Base-by-base conservation (phyloP, 1,140 invertebrate genomes). In the Macrocentrus cingulum region DNA sequence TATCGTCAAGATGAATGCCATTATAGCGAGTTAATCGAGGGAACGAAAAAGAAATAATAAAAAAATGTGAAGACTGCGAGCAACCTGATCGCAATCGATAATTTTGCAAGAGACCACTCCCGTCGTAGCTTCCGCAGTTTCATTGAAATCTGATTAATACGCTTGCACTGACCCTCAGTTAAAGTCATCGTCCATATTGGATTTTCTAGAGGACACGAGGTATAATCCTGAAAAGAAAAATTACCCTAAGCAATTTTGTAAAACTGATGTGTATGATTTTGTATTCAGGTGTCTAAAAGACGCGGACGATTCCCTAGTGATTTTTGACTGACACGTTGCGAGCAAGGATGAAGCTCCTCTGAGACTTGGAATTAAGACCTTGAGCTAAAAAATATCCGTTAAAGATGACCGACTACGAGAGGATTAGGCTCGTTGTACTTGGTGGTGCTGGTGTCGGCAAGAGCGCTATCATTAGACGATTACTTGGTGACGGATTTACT, bases 381-480 rank as follows among this genome's bases (percentile, higher is more conserved):
- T 36, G 25, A 51, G 15, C 25, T 32, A 16, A 7, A 51, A n/a
- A 15, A 44, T 19, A 44, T 4, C 60, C 29, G 13, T 41, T 11
- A 56, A 49, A 32, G 22, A 86, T 85, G 88, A 81, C 84, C 29
- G 90, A 91, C 69, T 84, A 87, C 67, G 91, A 93, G 67, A 85
- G 91, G 57, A 91, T 94, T 64, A 83, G 94, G 39, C 80, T 96
- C 56, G 92, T 95, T 15, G 84, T 93, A 19, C 74, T 95, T 29
- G 93, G 92, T 1, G 90, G 90, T 1, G 87, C 91, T 1, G 86
- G 87, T 11, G 90, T 92, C 11, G 94, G 94, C 2, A 95, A 95
- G 76, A 93, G 89, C 69, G 88, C 89, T 64, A 91, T 96, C 65
- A 84, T 95, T 34, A 90, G 91, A 65, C 82, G 92, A 46, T 91